Base-by-base conservation (phyloP, 2,888 invertebrate genomes). In the Chrysolina haemoptera region DNA sequence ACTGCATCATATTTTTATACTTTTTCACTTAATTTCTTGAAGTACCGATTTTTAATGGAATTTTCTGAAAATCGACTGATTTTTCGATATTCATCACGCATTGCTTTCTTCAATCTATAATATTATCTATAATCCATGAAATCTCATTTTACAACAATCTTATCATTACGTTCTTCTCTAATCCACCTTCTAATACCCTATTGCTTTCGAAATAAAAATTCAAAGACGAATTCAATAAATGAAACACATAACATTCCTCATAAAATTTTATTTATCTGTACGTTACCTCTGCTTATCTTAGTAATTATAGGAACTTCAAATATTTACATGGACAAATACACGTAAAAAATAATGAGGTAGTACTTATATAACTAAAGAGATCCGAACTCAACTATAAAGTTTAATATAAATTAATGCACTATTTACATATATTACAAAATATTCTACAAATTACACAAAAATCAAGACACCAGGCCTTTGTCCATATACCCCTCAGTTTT, bases 221-320 rank as follows among this genome's bases (percentile, higher is more conserved):
- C 14, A 20, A 18, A 11, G 18, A 11, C 55, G 27, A 62, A 63
- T 22, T 62, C 18, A 64, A 48, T 43, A 69, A 72, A 71, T 69
- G 55, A 74, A 72, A 74, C 69, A 50, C 46, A 11, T 18, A 40
- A 62, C 63, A 73, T 68, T 73, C 71, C 72, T 76, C 76, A 68
- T 79, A 78, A 75, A 76, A 74, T 78, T 76, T 75, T 78, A 71
- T 72, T 77, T 59, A 72, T 70, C 63, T 62, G 68, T 75, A 65
- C 70, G 43, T 74, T 71, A 68, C 69, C 68, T 71, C 63, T 68
- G 66, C 70, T 63, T 70, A 69, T 72, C 78, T 50, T 62, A 59
- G 40, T n/a, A 76, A 67, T 71, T 70, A 80, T 85, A 86, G 85
- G 84, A 85, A 85, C 85, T 85, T 83, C 75, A 83, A 83, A 81